These are phyloP conservation scores for Colinus virginianus DNA, from an alignment of 2,113 vertebrate genomes.

Conservation along the genomic window DNA sequence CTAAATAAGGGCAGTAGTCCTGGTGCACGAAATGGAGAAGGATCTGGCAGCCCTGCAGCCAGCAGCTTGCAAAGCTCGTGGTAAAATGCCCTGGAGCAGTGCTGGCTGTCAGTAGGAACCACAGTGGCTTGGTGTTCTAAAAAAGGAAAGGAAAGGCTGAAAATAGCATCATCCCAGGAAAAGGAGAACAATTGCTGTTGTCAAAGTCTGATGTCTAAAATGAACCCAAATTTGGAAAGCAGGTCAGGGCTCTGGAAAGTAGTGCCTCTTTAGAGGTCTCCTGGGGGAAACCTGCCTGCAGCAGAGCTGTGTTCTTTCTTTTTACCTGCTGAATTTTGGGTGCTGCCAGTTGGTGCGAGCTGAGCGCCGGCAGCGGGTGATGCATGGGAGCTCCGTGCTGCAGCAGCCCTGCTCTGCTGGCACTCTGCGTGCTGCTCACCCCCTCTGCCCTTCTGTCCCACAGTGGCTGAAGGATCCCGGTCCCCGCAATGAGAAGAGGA, in stretches of 20 bases:
- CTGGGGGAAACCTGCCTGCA: neutral
- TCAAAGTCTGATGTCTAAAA: neutral
- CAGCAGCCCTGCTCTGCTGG: rapidly evolving
- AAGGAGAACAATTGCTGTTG: conserved; percentile 29
- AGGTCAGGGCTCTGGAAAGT: neutral
- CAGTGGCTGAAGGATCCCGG: conserved; percentile 95
- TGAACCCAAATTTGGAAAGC: neutral
- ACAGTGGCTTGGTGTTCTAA: neutral
- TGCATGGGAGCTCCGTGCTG: rapidly evolving
- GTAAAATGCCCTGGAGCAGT: neutral
- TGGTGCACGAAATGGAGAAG: neutral
- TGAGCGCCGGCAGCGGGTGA: rapidly evolving
- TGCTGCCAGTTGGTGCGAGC: neutral
- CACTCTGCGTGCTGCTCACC: rapidly evolving
- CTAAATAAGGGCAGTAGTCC: neutral
- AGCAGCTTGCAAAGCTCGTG: neutral
- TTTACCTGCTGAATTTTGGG: neutral
- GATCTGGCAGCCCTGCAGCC: neutral
- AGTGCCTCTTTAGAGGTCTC: rapidly evolving
- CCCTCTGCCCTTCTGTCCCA: neutral
- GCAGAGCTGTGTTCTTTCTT: neutral
- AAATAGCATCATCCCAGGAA: conserved; percentile 35
- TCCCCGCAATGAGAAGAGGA: conserved; percentile 93
- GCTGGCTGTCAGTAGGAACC: neutral
- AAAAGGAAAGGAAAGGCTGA: conserved; percentile 18